These are phyloP conservation scores for Zaprionus lachaisei DNA, from an alignment of 1,140 invertebrate genomes.

Conservation along the genomic window DNA sequence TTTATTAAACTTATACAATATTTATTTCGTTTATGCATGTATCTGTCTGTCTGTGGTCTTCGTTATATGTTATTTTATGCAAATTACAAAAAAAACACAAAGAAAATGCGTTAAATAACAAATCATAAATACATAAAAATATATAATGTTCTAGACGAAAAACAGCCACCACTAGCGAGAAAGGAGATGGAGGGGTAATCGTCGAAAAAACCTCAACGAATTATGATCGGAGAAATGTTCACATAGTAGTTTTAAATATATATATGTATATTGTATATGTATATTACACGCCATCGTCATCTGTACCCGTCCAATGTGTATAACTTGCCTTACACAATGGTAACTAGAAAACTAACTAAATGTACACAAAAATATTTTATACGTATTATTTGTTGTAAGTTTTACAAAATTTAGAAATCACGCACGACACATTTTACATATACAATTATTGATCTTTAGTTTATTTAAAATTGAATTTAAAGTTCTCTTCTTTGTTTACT, in stretches of 20 bases:
- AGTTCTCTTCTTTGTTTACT: conserved; percentile 22
- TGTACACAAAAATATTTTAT: conserved; percentile 50
- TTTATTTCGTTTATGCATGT: conserved; percentile 42
- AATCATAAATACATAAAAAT: conserved; percentile 27
- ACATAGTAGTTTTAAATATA: conserved; percentile 48
- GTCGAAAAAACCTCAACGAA: conserved; percentile 51
- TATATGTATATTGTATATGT: conserved; percentile 31
- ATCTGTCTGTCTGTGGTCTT: conserved; percentile 27
- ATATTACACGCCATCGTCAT: conserved; percentile 42
- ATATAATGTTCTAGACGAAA: conserved; percentile 26
- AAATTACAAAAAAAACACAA: conserved; percentile 41
- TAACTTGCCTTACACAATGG: conserved; percentile 56
- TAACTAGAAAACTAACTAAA: conserved; percentile 69
- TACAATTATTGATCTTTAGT: conserved; percentile 55
- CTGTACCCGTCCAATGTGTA: conserved; percentile 45
- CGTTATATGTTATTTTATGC: conserved; percentile 29
- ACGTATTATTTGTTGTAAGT: conserved; percentile 33
- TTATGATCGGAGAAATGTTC: conserved; percentile 59
- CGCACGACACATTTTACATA: conserved; percentile 74
- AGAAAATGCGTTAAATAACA: conserved; percentile 57
- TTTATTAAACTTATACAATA: conserved; percentile 61
- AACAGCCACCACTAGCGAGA: conserved; percentile 42
- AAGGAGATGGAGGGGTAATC: conserved; percentile 24
- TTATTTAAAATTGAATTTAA: conserved; percentile 45
- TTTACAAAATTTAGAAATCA: conserved; percentile 74